Percentiles rank a stretch among this genome's conserved stretches.
Conservation (phyloP, 2,888 invertebrate species). For the Phengaris arion region DNA sequence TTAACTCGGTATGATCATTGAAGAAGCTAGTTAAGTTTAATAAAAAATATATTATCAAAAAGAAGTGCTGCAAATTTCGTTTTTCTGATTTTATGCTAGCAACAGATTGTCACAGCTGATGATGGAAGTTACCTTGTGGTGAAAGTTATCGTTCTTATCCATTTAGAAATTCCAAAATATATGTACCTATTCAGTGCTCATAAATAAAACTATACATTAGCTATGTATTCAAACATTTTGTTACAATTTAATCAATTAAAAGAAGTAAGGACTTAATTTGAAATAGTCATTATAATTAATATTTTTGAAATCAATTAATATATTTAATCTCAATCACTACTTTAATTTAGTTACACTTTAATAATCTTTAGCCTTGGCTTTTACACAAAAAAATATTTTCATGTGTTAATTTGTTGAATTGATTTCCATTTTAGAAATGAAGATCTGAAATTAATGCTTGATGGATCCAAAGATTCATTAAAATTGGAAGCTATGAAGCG, state of each 20-base stretch:
- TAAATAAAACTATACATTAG: neutral
- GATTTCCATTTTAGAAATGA: slow-evolving; percentile 84
- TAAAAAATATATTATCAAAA: neutral
- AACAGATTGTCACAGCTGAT: neutral
- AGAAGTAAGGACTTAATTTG: no score
- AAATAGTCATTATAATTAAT: no score
- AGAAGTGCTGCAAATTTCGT: neutral
- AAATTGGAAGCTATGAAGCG: slow-evolving; percentile 99
- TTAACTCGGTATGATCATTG: neutral
- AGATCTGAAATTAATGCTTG: slow-evolving; percentile 98
- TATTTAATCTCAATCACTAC: no score
- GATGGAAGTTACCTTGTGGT: neutral
- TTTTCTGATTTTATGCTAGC: neutral
- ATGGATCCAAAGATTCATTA: slow-evolving; percentile 97
- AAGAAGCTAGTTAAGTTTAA: neutral
- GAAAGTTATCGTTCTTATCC: neutral
- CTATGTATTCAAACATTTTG: neutral
- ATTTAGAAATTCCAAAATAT: neutral
- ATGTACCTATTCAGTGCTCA: neutral
- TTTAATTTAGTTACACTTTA: no score
- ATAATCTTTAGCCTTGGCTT: no score
- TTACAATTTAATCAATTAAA: no score
- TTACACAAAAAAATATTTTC: no score
- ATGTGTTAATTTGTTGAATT: no score
- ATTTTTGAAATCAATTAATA: no score